Percentiles rank a stretch among this genome's conserved stretches.
phyloP scores from a whole-genome alignment of 2,113 vertebrate genomes.

The Psittacula cyanocephala region DNA sequence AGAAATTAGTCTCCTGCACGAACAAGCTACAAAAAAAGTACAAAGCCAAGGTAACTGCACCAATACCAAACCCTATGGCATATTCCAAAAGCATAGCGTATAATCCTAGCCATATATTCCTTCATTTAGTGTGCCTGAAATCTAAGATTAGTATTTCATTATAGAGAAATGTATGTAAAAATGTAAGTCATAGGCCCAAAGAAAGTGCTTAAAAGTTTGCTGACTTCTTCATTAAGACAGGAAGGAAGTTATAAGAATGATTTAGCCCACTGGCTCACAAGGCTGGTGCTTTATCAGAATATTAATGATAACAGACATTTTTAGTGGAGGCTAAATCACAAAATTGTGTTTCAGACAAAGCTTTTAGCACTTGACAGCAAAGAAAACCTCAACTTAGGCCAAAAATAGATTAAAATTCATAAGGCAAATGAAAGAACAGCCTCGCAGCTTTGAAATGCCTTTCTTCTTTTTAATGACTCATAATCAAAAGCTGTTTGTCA shows the following conservation, averaged over 20 bases:
- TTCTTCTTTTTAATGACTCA: background rate
- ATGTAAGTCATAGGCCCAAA: background rate
- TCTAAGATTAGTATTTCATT: background rate
- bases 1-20: background rate
- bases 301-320: background rate
- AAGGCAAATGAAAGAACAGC: background rate
- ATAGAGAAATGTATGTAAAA: background rate
- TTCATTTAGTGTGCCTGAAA: background rate
- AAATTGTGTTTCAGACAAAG: background rate
- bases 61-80: background rate
- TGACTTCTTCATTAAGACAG: background rate
- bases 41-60: background rate
- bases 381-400: background rate
- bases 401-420: background rate
- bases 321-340: background rate
- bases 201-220: background rate
- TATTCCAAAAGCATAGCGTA: background rate
- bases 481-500: background rate
- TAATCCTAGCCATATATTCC: background rate
- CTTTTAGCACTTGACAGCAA: background rate
- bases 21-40: background rate
- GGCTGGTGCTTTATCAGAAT: background rate
- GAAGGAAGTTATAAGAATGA: background rate
- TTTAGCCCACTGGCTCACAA: background rate
- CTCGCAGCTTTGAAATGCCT: background rate